Evolutionary conservation across 2,888 invertebrate species (phyloP), one percentile per base, ranked within the genome.

Genomic region (Idaea dimidiata): DNA sequence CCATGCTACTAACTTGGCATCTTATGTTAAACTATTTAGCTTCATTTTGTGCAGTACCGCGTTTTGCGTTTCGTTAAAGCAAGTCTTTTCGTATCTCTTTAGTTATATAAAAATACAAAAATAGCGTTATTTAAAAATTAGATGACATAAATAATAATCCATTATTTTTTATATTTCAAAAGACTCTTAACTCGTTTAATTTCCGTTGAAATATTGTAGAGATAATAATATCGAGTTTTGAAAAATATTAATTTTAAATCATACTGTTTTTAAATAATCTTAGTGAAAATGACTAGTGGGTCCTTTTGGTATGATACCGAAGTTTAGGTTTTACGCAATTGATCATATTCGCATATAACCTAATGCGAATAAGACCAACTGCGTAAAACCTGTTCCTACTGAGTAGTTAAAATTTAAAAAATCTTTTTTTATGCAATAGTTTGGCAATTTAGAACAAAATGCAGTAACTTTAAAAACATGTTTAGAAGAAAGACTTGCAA

Each of bases 1-100:
- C 91, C 91, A 87, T 86, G 88, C 88, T 84, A 84, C 86, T 87
- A 82, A 85, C 82, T 89, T 91, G 91, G 89, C 91, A 88, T 91
- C 88, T 88, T 88, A 89, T 75, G 83, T 84, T 86, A 85, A 83
- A 86, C 72, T 72, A 74, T 68, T 66, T 64, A 69, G 69, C 67
- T 61, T 69, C 61, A 63, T 77, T 73, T 74, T 64, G 67, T 78
- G 74, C 74, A 67, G 69, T 76, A 75, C 73, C 73, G 69, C 63
- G 58, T 16, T 67, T 80, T 84, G 76, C 80, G 84, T 43, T 43
- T 43, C 43, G 43, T 43, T 86, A 84, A 82, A 86, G 86, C 87
- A 83, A 81, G 78, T 76, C 78, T 77, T 71, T 62, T 61, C 60
- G 60, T 24, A 53, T 66, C 58, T 5, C 24, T 24, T 24, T 24